Evolutionary conservation across 1,140 invertebrate genomes (phyloP), one percentile per base, ranked within the genome.

Genomic region (Lordiphosa clarofinis): DNA sequence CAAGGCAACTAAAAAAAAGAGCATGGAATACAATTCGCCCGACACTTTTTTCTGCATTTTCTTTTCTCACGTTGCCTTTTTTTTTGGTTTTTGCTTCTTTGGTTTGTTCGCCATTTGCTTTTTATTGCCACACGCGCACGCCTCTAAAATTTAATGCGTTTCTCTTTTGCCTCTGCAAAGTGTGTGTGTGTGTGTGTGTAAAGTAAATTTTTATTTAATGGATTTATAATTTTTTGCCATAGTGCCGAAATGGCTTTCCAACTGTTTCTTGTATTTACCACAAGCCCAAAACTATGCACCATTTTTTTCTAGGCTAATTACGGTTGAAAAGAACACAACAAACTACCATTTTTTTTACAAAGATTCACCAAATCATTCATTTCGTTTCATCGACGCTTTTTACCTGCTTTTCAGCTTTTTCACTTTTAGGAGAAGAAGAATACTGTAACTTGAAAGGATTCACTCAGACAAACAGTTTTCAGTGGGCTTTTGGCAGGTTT

Each of bases 131-230:
- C 33, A 56, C 56, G 66, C 55, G 56, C 36, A 49, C 21, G 53
- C 37, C 60, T 53, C 40, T 69, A 52, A 59, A 62, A 62, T 67
- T 62, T 62, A 47, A 72, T 59, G 59, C 47, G 44, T 42, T 67
- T 54, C 28, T 37, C 24, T n/a, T 49, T 37, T 4, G 13, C 4
- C 24, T 8, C 31, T 33, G 10, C 4, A 40, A 10, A 4, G 10
- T 44, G 8, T 28, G 42, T 44, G 42, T 44, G 19, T 53, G 38
- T 42, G 38, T 28, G 31, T 11, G 4, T 15, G 10, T 24, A 37
- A 56, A 56, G 53, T 44, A 56, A 56, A 56, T 44, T 57, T 47
- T 12, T 10, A 49, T 49, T 52, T 69, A 59, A 65, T 65, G 56
- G 56, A 65, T 52, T 56, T 69, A 65, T 65, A 60, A 65, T 65